These are phyloP conservation scores for Conistra vaccinii DNA, from an alignment of 2,888 invertebrate species.

Conservation along the genomic window DNA sequence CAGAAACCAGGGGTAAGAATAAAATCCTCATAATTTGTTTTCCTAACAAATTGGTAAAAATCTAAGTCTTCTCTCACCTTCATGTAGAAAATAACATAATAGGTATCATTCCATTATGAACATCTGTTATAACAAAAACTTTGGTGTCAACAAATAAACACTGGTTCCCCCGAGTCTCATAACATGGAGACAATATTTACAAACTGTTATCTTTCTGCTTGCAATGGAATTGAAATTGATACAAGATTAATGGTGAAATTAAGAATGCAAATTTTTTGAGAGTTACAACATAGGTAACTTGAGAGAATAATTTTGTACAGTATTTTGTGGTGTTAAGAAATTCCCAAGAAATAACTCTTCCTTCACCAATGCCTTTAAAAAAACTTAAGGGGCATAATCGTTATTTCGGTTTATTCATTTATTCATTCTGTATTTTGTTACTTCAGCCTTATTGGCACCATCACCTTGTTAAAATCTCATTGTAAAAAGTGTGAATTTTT, in stretches of 20 bases:
- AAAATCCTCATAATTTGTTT: not conserved
- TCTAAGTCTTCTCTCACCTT: no score
- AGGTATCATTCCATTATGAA: constrained; percentile 10
- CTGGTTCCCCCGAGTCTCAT: constrained; percentile 8
- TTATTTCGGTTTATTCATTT: not conserved
- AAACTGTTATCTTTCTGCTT: constrained; percentile 18
- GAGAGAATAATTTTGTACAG: not conserved
- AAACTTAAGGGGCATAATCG: no score
- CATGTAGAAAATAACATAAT: no score
- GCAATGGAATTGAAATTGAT: not conserved
- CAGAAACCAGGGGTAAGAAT: not conserved
- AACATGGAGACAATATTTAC: constrained; percentile 43
- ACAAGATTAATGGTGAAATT: not conserved
- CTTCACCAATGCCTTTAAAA: not conserved
- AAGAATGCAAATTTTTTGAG: not conserved
- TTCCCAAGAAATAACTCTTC: not conserved
- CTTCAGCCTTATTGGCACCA: not conserved
- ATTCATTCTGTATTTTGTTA: not conserved
- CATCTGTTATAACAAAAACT: constrained; percentile 9
- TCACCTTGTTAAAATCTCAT: not conserved
- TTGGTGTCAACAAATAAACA: constrained; percentile 17
- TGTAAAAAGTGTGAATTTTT: not conserved
- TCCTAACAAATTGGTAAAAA: no score
- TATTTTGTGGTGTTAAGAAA: not conserved
- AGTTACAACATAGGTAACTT: not conserved